Base-by-base conservation (phyloP, 2,888 invertebrate species). In the Pedicia rivosa region DNA sequence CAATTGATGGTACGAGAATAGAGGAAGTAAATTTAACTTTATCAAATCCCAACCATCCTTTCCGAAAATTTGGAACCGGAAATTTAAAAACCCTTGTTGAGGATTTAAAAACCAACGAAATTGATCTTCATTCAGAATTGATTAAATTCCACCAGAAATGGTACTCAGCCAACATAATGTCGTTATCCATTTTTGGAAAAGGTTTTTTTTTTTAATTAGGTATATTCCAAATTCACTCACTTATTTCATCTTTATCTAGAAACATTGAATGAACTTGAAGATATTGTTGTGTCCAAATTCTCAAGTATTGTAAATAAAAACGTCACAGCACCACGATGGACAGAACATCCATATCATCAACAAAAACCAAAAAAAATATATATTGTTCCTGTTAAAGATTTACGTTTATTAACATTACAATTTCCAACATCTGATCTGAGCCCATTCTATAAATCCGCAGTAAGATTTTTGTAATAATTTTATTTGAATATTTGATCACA, bases 131-230 rank as follows among this genome's bases (percentile, higher is more conserved):
- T 13, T 74, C 83, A 39, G 86, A 83, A 47, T 63, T 98, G 10
- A 65, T 97, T 1, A 76, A 84, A 49, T 98, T 95, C 59, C 91
- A 98, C 64, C 64, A 74, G 9, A 64, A 76, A 42, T 90, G 86
- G 80, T 98, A 98, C 62, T 97, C 95, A 0, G 70, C 95, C 0
- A 95, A 97, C 62, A 77, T 94, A 37, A 98, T 92, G 94, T 74
- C 78, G 3, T 64, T 95, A 8, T 74, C 80, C 36, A 74, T 97
- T 3, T 63, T 94, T 43, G 94, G 94, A 41, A 90, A 86, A 72
- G 82, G n/a, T n/a, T n/a, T n/a, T n/a, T n/a, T n/a, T n/a, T n/a
- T n/a, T n/a, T n/a, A n/a, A n/a, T n/a, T n/a, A n/a, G n/a, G n/a
- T n/a, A n/a, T n/a, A n/a, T n/a, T n/a, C n/a, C n/a, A n/a, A n/a